These are phyloP conservation scores for Nannoperca obscura DNA, from an alignment of 2,797 vertebrate species.

Conservation along the genomic window DNA sequence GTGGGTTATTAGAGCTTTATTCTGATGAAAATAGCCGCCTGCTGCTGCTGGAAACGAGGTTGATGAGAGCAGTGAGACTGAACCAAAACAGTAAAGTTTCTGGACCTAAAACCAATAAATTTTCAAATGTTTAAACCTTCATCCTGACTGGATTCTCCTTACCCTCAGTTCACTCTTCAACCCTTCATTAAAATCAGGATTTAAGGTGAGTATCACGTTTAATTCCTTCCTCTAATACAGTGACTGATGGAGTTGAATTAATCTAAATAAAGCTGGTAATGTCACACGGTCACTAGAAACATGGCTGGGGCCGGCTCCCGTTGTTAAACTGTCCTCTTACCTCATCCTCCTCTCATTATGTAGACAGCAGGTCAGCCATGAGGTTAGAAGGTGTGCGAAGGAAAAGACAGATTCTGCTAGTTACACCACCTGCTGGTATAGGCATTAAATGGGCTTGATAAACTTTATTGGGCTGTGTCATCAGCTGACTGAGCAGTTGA, in stretches of 20 bases:
- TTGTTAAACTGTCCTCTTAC: constrained; percentile 52
- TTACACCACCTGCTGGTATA: constrained; percentile 20
- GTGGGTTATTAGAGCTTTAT: neutral
- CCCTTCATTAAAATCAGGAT: constrained; percentile 40
- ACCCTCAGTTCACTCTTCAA: neutral
- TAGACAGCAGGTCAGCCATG: constrained; percentile 40
- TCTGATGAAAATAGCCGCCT: neutral
- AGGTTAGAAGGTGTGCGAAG: constrained; percentile 34
- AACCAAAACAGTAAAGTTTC: neutral
- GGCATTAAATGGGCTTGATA: constrained; percentile 54
- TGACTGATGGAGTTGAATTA: constrained; percentile 42
- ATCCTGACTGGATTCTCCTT: neutral
- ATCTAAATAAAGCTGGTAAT: constrained; percentile 50
- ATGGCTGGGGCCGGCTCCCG: neutral
- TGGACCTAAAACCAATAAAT: neutral
- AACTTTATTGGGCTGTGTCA: constrained; percentile 62
- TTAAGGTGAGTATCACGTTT: constrained; percentile 52
- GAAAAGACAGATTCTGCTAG: constrained; percentile 31
- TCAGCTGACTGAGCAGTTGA: constrained; percentile 61
- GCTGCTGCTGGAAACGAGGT: neutral
- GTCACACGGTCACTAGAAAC: constrained; percentile 51
- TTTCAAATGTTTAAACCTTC: neutral
- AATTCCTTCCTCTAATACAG: constrained; percentile 36
- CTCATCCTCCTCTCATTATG: constrained; percentile 49
- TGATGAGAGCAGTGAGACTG: neutral